Evolutionary conservation across 2,113 vertebrate genomes (phyloP), one percentile per base, ranked within the genome.

Genomic region (Malurus melanocephalus): DNA sequence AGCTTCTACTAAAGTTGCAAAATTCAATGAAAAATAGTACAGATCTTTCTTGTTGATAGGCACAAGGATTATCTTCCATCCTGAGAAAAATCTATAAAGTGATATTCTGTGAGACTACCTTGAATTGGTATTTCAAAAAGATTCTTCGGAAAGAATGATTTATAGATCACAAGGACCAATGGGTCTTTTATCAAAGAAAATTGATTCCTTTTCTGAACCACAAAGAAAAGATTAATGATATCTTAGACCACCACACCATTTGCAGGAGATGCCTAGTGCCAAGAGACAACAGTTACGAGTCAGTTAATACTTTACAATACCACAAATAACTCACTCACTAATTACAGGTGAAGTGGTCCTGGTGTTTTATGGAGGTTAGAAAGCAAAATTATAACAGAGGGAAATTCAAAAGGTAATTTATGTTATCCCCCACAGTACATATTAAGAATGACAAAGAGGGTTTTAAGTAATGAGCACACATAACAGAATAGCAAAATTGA

Each of bases 121-220:
- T 89, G 87, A 96, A 97, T 66, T 96, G 96, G 94, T 96, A 95
- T 94, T 96, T 96, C 96, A 94, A 95, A 97, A 77, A 90, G 56
- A 64, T 96, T 96, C 90, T 95, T 96, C 95, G 56, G 73, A 95
- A 96, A 90, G 96, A 93, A 97, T 97, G 96, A 97, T 97, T 97
- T 97, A 97, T 97, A 97, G 75, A 95, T 93, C 95, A 96, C 93
- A 96, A 96, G 96, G 94, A 87, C 90, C 96, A 96, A 94, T 74
- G 94, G 92, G 95, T 94, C 93, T 97, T 97, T 95, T 95, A 94
- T 96, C 93, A 96, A 97, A 95, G 95, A 96, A 97, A 97, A 97
- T 92, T 10, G 93, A 97, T 97, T 96, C 91, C 61, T 96, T 96
- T 96, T 77, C 89, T 94, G 93, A 96, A 95, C 61, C 68, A 85